Base-by-base conservation (phyloP, 2,797 vertebrate genomes). In the Crocidura indochinensis region DNA sequence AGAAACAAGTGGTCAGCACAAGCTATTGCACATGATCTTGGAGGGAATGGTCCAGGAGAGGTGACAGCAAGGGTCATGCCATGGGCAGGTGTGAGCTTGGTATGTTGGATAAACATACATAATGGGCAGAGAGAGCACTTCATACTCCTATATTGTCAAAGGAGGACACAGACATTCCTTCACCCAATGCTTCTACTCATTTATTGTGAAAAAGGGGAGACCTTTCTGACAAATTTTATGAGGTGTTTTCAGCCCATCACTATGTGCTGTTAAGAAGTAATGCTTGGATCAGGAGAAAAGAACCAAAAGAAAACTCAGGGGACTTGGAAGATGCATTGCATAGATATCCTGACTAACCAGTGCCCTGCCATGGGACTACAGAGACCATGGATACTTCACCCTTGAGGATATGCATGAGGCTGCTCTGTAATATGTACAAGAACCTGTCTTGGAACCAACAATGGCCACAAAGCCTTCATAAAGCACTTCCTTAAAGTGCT, bases 181-280 rank as follows among this genome's bases (percentile, higher is more conserved):
- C 19, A 26, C 19, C 27, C 64, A 86, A 8, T 14, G 7, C 62
- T 22, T 15, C 2, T n/a, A 84, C 1, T 64, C 4, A 8, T 62
- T 75, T 91, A 86, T 24, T 81, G 6, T 84, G 76, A 81, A 38
- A 60, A 84, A 38, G 73, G 5, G 14, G 38, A 15, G 87, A 5
- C n/a, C 29, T 26, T 1, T 29, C 8, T 29, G 0, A 20, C 47
- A 24, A 8, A 22, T 51, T 75, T 15, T 27, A 73, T 15, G 12
- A 0, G 53, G 29, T 15, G 29, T 44, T 82, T 72, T 72, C 5
- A 71, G 74, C 38, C 75, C 6, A 38, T 22, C 0, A 0, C 29
- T 15, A 44, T 4, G 29, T 71, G 79, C 60, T 10, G 22, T 14
- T 83, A 78, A 38, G 51, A 68, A 65, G 38, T 38, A 38, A 38